Percentiles rank a stretch among this genome's conserved stretches.
Conservation (phyloP, 1,140 invertebrate genomes). For the Bombus huntii region DNA sequence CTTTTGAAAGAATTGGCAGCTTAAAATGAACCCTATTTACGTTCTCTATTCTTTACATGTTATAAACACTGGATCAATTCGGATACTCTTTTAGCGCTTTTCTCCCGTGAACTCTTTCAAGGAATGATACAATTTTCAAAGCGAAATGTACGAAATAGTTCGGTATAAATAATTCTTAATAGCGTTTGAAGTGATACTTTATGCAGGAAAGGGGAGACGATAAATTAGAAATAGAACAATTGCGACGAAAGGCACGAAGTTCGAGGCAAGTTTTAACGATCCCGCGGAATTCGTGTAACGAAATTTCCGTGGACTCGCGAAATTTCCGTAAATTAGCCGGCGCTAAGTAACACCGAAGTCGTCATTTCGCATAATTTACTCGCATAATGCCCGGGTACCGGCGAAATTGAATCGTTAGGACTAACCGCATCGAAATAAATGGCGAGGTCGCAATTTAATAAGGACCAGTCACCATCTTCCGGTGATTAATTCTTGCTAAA, state of each 20-base stretch:
- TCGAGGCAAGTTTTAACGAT: slow-evolving; percentile 26
- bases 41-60: not conserved
- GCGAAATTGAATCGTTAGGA: slow-evolving; percentile 69
- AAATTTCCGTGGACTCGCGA: slow-evolving; percentile 17
- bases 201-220: not conserved
- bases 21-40: not conserved
- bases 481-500: slow-evolving; percentile 81
- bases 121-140: not conserved
- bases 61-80: not conserved
- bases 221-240: slow-evolving; percentile 18
- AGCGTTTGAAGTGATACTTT: not conserved
- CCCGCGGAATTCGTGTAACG: slow-evolving; percentile 19
- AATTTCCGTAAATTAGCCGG: slow-evolving; percentile 34
- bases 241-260: not conserved
- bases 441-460: slow-evolving; percentile 80
- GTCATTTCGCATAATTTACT: slow-evolving; percentile 67
- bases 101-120: not conserved
- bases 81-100: not conserved
- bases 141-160: not conserved
- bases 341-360: slow-evolving; percentile 43
- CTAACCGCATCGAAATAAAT: slow-evolving; percentile 77
- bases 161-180: not conserved
- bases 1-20: too few species aligned
- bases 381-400: slow-evolving; percentile 53
- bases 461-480: slow-evolving; percentile 80